Conservation (phyloP, 2,113 vertebrate species). For the Eidolon helvum region DNA sequence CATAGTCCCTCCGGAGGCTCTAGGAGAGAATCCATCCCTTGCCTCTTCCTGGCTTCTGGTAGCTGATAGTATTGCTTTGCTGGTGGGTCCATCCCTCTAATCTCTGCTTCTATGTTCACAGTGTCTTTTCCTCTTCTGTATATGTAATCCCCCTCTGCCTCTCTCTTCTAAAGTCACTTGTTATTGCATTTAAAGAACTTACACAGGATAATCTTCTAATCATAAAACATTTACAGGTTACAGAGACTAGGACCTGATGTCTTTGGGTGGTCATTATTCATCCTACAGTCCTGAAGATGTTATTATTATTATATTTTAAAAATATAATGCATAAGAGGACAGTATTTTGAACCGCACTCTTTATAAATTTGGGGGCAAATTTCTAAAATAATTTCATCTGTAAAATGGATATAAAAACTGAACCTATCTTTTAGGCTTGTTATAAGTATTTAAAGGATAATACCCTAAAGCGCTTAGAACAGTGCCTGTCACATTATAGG, state of each 20-base stretch:
- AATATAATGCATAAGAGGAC: not conserved
- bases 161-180: not conserved
- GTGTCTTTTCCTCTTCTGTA: not conserved
- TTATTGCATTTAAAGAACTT: not conserved
- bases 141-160: not conserved
- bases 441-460: not conserved
- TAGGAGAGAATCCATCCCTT: not conserved
- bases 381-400: not conserved
- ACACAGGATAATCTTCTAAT: not conserved
- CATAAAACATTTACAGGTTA: not conserved
- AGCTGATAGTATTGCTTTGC: not conserved
- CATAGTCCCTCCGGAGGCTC: fast-evolving
- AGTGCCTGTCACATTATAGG: not conserved
- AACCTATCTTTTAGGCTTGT: not conserved
- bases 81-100: not conserved
- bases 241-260: not conserved
- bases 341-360: not conserved
- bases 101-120: not conserved
- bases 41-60: not conserved
- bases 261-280: not conserved
- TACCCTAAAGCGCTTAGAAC: not conserved
- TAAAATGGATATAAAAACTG: not conserved
- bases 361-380: not conserved
- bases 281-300: not conserved
- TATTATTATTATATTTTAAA: not conserved